Conservation (phyloP, 2,888 invertebrate genomes). For the Oscheius sp. region DNA sequence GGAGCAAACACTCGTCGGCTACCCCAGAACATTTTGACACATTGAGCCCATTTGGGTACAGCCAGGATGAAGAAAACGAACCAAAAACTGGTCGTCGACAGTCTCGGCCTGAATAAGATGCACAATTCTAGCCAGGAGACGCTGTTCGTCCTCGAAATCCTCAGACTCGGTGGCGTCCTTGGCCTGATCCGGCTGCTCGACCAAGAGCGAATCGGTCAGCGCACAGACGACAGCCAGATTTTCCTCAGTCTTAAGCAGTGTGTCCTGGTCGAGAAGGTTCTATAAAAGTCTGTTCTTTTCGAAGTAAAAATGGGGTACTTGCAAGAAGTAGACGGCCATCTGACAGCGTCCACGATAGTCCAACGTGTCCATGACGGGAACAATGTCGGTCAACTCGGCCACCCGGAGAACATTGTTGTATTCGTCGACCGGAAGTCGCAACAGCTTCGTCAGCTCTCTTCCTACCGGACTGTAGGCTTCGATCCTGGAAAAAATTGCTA, state of each 20-base stretch:
- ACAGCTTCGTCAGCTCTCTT: slow-evolving; percentile 89
- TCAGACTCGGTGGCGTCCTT: slow-evolving; percentile 43
- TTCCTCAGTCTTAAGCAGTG: slow-evolving; percentile 86
- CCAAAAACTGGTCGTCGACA: slow-evolving; percentile 79
- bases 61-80: slow-evolving; percentile 52
- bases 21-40: no score
- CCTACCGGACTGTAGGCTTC: slow-evolving; percentile 87
- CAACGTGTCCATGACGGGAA: slow-evolving; percentile 86
- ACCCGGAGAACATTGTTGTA: slow-evolving; percentile 91
- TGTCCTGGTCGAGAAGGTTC: slow-evolving; percentile 82
- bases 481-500: slow-evolving; percentile 77
- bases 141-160: slow-evolving; percentile 83
- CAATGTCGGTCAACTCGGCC: slow-evolving; percentile 87
- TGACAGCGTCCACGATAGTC: slow-evolving; percentile 87
- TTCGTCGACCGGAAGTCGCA: slow-evolving; percentile 93
- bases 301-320: slow-evolving; percentile 36
- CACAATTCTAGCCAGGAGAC: slow-evolving; percentile 82
- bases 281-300: slow-evolving; percentile 25
- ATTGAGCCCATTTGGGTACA: no score
- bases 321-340: slow-evolving; percentile 86
- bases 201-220: slow-evolving; percentile 87
- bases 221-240: slow-evolving; percentile 79
- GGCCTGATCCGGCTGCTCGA: slow-evolving; percentile 80
- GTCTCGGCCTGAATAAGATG: slow-evolving; percentile 76
- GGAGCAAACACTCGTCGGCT: no score